Conservation (phyloP, 1,140 invertebrate species). For the Oscheius sp. region DNA sequence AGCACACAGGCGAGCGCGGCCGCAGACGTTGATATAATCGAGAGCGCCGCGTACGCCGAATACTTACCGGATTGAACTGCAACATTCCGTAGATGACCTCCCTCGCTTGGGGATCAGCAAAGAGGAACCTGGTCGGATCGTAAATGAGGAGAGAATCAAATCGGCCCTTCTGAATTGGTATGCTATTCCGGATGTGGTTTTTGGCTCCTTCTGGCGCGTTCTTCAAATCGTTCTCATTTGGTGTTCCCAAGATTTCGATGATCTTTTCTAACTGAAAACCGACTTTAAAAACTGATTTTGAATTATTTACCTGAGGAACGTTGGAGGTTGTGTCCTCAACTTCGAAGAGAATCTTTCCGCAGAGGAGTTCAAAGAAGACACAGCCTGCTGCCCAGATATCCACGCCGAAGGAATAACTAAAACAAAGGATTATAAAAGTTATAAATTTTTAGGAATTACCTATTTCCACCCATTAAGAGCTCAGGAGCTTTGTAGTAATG, state of each 20-base stretch:
- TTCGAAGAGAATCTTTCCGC: conserved; percentile 20
- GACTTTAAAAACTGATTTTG: neutral
- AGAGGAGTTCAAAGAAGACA: conserved; percentile 27
- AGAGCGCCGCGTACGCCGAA: too few species aligned
- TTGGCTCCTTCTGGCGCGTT: neutral
- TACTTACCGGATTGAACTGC: too few species aligned
- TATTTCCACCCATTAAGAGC: conserved; percentile 62
- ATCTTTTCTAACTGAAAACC: conserved; percentile 21
- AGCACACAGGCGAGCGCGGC: too few species aligned
- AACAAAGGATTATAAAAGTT: neutral
- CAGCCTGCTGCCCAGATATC: conserved; percentile 94
- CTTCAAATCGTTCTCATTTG: neutral
- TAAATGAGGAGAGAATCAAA: too few species aligned
- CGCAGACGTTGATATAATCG: too few species aligned
- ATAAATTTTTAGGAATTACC: neutral
- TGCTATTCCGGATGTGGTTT: neutral
- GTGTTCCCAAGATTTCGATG: conserved; percentile 22
- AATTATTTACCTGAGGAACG: neutral
- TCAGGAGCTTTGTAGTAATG: conserved; percentile 82
- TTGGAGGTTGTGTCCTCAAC: neutral
- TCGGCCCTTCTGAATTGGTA: too few species aligned
- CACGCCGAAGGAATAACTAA: conserved; percentile 71
- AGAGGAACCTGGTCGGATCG: too few species aligned
- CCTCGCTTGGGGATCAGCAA: too few species aligned
- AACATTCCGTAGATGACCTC: too few species aligned